Percentiles rank a stretch among this genome's conserved stretches.
phyloP scores from a whole-genome alignment of 2,113 vertebrate genomes.

The Spea multiplicata region DNA sequence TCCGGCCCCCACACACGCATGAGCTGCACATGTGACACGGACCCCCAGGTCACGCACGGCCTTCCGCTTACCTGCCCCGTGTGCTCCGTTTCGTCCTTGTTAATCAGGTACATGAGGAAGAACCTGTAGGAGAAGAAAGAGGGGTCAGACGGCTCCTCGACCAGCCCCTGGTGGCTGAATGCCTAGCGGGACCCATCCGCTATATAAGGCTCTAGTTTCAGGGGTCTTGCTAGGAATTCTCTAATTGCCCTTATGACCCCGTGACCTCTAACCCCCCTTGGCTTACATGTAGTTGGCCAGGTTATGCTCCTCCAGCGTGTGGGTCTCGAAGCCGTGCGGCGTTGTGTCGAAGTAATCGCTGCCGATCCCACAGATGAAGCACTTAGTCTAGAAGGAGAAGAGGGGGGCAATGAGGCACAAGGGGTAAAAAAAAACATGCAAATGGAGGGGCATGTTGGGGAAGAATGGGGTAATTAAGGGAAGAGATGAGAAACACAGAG shows the following conservation, averaged over 20 bases:
- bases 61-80: constrained; percentile 80
- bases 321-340: constrained; percentile 88
- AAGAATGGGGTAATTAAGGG: not conserved
- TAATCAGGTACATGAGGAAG: constrained; percentile 94
- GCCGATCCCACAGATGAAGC: constrained; percentile 92
- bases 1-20: no score
- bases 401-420: not conserved
- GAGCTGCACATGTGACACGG: no score
- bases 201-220: not conserved
- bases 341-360: constrained; percentile 92
- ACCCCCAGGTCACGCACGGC: no score
- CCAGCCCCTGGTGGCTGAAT: not conserved
- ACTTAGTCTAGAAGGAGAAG: constrained; percentile 75
- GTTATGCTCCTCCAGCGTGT: constrained; percentile 89
- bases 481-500: not conserved
- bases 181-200: no score
- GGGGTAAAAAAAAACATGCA: not conserved
- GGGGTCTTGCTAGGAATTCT: rapidly evolving
- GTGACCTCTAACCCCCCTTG: not conserved
- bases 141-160: constrained; percentile 9
- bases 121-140: constrained; percentile 68
- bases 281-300: constrained; percentile 81
- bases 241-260: not conserved
- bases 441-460: not conserved
- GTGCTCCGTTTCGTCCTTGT: constrained; percentile 92